Base-by-base conservation (phyloP, 2,888 invertebrate genomes). In the Epinotia brunnichana region DNA sequence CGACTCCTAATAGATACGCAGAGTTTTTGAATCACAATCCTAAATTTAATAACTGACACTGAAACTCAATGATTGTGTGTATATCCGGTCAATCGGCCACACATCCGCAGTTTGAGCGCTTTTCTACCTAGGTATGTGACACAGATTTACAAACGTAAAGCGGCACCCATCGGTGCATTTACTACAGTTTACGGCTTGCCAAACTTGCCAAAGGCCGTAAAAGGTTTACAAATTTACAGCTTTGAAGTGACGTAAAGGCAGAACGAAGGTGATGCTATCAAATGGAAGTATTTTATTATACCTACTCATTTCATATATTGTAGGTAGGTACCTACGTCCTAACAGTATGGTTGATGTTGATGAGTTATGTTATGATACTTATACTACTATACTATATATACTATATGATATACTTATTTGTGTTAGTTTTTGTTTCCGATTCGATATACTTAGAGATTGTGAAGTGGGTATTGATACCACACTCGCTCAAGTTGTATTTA, bases 31-130 rank as follows among this genome's bases (percentile, higher is more conserved):
- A 71, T 66, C 70, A 59, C 41, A 60, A 54, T 54, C 57, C 21
- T 24, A n/a, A n/a, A n/a, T 66, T 71, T 54, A 71, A 59, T 72
- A 72, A 44, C 54, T 69, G 41, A 41, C 60, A 39, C 56, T 70
- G 57, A 66, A 71, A 71, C 60, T 35, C 51, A 60, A 56, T 67
- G 61, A 66, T 66, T 66, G 70, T 66, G 64, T 51, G 62, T 68
- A 63, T 69, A 69, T 63, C 62, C 24, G 63, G 61, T 73, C 56
- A 70, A 64, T 59, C 63, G 57, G 63, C 51, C 68, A 63, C 62
- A 68, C 68, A 62, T 72, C 62, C 68, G 51, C 63, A 41, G 51
- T 59, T 35, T 21, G 54, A 67, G n/a, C 53, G 39, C 21, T 48
- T 56, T 21, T 61, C 61, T 44, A 9, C 41, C 3, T 68, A 56